A percentile compares a stretch with the other conserved stretches of the same genome.
Evolutionary conservation across 2,797 vertebrate genomes (phyloP).

Genomic region (Danio tinwini): DNA sequence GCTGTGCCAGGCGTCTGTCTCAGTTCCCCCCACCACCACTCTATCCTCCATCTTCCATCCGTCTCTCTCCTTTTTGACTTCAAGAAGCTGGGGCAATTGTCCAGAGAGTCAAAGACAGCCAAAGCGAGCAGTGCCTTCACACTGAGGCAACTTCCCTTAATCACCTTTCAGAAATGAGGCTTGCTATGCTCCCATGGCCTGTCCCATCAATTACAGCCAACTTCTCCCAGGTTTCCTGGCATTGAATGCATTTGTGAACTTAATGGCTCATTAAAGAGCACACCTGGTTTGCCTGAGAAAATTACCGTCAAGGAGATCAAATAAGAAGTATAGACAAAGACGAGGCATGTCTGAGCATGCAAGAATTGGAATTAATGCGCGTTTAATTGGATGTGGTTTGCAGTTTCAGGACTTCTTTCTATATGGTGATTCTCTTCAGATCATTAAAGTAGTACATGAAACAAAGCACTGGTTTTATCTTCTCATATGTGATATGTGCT

Average conservation of each 20-base stretch:
- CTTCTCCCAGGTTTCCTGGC: conserved; percentile 61
- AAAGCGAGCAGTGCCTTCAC: conserved; percentile 44
- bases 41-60: conserved; percentile 36
- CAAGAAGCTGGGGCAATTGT: conserved; percentile 67
- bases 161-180: conserved; percentile 67
- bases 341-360: conserved; percentile 27
- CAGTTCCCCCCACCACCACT: conserved; percentile 17
- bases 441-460: conserved; percentile 33
- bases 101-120: conserved; percentile 58
- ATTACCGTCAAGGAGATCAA: conserved; percentile 58
- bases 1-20: conserved; percentile 73
- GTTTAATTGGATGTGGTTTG: conserved; percentile 30
- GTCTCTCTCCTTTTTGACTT: conserved; percentile 62
- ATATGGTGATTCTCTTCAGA: neutral
- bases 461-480: conserved; percentile 19
- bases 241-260: conserved; percentile 65
- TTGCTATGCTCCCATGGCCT: conserved; percentile 48
- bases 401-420: conserved; percentile 13
- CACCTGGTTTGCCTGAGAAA: conserved; percentile 60
- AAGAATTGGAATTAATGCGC: conserved; percentile 22
- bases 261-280: conserved; percentile 69
- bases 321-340: conserved; percentile 45
- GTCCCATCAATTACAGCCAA: conserved; percentile 65
- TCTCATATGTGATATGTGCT: neutral
- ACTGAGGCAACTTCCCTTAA: conserved; percentile 68